These are phyloP conservation scores for Mastacembelus armatus DNA, from an alignment of 2,797 vertebrate genomes.

Conservation along the genomic window DNA sequence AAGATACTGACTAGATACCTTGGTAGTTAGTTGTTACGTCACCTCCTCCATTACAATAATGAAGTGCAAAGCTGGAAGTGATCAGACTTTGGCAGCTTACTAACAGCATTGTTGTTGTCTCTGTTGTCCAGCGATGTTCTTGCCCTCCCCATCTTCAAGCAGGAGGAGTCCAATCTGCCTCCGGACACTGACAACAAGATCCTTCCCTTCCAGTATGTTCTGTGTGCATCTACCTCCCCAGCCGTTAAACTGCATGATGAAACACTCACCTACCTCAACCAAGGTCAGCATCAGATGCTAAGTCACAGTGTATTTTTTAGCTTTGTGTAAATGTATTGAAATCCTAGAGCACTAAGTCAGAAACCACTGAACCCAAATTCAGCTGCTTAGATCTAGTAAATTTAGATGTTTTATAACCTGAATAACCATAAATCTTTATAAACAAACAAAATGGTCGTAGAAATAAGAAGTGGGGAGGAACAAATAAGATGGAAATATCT, in stretches of 20 bases:
- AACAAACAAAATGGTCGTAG: neutral
- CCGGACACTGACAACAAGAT: conserved; percentile 93
- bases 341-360: neutral
- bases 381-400: neutral
- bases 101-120: no score
- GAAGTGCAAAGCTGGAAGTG: conserved; percentile 43
- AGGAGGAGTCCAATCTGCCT: conserved; percentile 96
- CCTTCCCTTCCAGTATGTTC: conserved; percentile 97
- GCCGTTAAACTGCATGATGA: conserved; percentile 98
- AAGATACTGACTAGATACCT: conserved; percentile 51
- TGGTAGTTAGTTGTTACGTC: conserved; percentile 67
- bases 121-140: conserved; percentile 90
- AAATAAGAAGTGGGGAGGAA: no score
- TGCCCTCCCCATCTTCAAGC: conserved; percentile 98
- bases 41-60: conserved; percentile 50
- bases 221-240: conserved; percentile 96
- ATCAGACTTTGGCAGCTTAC: no score
- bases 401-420: conserved; percentile 1
- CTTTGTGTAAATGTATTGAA: conserved; percentile 8
- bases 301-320: neutral
- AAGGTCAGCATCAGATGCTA: conserved; percentile 86
- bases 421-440: neutral
- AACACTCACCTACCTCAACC: conserved; percentile 98
- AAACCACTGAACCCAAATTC: neutral
- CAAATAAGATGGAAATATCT: neutral